These are phyloP conservation scores for Phylloscopus trochiloides DNA, from an alignment of 2,113 vertebrate species.

Conservation along the genomic window DNA sequence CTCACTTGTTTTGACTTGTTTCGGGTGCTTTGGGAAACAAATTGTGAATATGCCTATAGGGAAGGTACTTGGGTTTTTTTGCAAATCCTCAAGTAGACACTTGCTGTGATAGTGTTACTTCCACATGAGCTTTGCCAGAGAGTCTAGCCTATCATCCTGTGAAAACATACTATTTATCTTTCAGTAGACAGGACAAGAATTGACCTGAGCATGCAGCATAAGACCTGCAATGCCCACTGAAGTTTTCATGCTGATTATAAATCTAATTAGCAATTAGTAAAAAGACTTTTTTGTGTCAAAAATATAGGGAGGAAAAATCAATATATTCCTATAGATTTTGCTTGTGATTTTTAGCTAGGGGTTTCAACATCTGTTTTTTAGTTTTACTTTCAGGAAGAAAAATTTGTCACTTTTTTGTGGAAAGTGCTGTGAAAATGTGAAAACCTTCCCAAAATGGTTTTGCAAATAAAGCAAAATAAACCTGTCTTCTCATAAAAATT, in stretches of 20 bases:
- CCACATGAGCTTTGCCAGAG: background rate
- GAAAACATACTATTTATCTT: background rate
- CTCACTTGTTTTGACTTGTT: background rate
- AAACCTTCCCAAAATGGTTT: background rate
- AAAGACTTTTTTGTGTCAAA: background rate
- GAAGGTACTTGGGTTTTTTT: background rate
- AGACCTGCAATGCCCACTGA: background rate
- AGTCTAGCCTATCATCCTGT: background rate
- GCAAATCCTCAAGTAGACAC: background rate
- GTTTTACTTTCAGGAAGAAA: background rate
- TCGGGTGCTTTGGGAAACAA: background rate
- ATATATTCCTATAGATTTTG: background rate
- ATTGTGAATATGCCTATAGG: background rate
- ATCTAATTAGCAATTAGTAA: background rate
- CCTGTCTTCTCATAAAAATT: background rate
- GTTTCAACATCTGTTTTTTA: background rate
- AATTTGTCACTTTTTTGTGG: background rate
- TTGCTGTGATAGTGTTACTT: background rate
- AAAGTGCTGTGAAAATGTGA: background rate
- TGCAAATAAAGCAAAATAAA: background rate
- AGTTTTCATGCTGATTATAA: background rate
- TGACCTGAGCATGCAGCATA: background rate
- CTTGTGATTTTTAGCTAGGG: background rate
- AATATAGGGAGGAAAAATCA: background rate
- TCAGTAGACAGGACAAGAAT: background rate